These are phyloP conservation scores for Onychomys arenicola DNA, from an alignment of 2,797 vertebrate species.

Conservation along the genomic window DNA sequence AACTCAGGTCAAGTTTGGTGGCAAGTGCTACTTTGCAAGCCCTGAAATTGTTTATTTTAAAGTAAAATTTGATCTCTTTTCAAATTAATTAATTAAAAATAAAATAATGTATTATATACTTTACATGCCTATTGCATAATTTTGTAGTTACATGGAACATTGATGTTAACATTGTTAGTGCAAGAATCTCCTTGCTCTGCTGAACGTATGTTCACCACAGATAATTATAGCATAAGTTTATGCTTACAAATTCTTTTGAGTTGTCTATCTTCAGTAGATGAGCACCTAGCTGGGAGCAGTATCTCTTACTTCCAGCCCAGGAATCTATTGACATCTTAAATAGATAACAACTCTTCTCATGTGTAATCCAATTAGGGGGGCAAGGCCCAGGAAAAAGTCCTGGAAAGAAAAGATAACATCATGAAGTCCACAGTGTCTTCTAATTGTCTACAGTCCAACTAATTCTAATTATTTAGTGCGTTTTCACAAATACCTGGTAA, in stretches of 20 bases:
- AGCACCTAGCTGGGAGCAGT: constrained; percentile 54
- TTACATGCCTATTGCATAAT: not conserved
- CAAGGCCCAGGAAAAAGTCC: constrained; percentile 43
- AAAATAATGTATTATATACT: not conserved
- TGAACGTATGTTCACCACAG: not conserved
- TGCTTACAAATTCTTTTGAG: constrained; percentile 73
- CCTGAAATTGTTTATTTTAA: constrained; percentile 38
- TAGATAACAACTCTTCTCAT: constrained; percentile 68
- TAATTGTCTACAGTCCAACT: no score
- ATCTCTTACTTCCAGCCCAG: constrained; percentile 62
- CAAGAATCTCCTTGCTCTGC: not conserved
- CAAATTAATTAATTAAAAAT: constrained; percentile 30
- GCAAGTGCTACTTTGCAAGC: not conserved
- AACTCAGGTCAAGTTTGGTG: not conserved
- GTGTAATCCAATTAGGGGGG: constrained; percentile 55
- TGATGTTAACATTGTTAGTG: not conserved
- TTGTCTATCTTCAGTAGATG: constrained; percentile 77
- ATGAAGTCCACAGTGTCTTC: not conserved
- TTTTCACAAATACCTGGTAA: not conserved
- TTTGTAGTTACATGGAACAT: not conserved
- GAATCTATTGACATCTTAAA: constrained; percentile 21
- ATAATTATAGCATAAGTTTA: not conserved
- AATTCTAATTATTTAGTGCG: not conserved
- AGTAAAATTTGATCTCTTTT: not conserved
- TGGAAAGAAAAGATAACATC: constrained; percentile 47